A percentile compares a stretch with the other conserved stretches of the same genome.
These are phyloP conservation scores for Grapholita molesta DNA, from an alignment of 1,140 invertebrate species.

Conservation along the genomic window DNA sequence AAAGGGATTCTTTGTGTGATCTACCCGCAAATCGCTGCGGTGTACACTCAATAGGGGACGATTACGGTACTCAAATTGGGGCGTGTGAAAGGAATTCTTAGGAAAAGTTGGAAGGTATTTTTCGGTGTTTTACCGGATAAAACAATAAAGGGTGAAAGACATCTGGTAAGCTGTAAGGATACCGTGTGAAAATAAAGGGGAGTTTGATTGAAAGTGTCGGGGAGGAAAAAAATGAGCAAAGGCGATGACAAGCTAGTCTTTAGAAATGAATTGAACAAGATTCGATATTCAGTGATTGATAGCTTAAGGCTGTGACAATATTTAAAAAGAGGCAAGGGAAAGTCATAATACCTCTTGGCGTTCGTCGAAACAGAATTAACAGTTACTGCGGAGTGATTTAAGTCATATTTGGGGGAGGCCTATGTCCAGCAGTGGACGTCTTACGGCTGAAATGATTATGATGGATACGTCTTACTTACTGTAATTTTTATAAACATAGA, in stretches of 20 bases:
- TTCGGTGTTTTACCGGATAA: conserved; percentile 17
- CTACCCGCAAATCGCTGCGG: conserved; percentile 60
- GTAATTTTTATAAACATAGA: too few relatives aligned
- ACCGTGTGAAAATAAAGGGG: neutral
- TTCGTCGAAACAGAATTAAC: too few relatives aligned
- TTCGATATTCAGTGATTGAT: neutral
- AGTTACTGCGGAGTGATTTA: too few relatives aligned
- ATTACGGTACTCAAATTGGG: conserved; percentile 47
- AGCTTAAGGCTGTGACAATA: neutral
- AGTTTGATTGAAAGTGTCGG: conserved; percentile 9
- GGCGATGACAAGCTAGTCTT: neutral
- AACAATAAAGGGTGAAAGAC: conserved; percentile 17
- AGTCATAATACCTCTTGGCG: too few relatives aligned
- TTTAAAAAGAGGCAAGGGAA: too few relatives aligned
- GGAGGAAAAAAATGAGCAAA: neutral
- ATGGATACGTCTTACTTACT: too few relatives aligned
- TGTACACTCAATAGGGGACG: conserved; percentile 40
- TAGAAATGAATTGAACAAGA: neutral
- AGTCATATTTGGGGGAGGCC: too few relatives aligned
- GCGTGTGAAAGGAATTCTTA: conserved; percentile 49
- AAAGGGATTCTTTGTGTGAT: conserved; percentile 62
- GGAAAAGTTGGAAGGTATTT: conserved; percentile 16
- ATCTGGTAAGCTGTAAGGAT: conserved; percentile 10
- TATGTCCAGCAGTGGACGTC: too few relatives aligned
- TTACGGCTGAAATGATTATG: too few relatives aligned